Conservation (phyloP, 2,888 invertebrate genomes). For the Agrilus cyanescens region DNA sequence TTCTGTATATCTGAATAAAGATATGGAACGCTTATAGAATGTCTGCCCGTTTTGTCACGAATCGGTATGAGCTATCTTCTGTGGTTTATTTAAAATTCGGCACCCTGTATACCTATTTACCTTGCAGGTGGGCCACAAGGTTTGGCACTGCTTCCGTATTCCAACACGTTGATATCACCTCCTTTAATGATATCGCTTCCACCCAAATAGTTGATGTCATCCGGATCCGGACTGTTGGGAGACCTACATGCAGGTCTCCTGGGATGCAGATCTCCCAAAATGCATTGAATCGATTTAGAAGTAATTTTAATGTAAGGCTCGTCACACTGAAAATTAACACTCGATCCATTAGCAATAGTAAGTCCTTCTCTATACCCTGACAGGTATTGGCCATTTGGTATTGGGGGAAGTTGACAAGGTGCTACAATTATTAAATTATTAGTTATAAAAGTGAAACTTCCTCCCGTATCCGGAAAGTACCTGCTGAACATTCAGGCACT, state of each 20-base stretch:
- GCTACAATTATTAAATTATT: conserved; percentile 33
- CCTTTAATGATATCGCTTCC: conserved; percentile 36
- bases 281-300: conserved; percentile 48
- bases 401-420: conserved; percentile 56
- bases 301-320: conserved; percentile 39
- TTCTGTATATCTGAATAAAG: no score
- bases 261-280: conserved; percentile 51
- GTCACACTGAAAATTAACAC: conserved; percentile 63
- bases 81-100: no score
- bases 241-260: conserved; percentile 41
- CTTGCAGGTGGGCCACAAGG: conserved; percentile 57
- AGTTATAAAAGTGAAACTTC: not conserved
- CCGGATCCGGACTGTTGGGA: conserved; percentile 24
- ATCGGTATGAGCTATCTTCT: no score
- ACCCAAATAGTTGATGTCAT: conserved; percentile 33
- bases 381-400: conserved; percentile 58
- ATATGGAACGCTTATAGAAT: no score
- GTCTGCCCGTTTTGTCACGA: no score
- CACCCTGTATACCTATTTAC: conserved; percentile 38
- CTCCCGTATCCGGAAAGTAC: conserved; percentile 30
- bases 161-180: conserved; percentile 48
- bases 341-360: conserved; percentile 70
- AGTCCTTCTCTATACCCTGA: conserved; percentile 68
- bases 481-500: conserved; percentile 66
- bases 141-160: conserved; percentile 32